phyloP scores from a whole-genome alignment of 2,113 vertebrate genomes.

The Takifugu flavidus region DNA sequence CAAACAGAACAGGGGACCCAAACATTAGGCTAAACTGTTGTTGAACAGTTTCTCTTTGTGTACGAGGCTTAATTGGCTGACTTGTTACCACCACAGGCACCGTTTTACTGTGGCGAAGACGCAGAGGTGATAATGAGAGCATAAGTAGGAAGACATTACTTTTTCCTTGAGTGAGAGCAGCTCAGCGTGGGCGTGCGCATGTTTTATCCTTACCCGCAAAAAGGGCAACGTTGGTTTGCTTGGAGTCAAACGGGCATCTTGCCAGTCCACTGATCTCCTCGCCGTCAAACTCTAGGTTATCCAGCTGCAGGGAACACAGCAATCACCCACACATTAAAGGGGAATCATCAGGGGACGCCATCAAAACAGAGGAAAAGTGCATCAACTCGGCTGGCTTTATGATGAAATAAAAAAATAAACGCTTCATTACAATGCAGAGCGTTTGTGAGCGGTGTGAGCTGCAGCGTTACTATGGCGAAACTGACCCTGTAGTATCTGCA shows the following conservation, averaged over 20 bases:
- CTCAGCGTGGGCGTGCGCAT: constrained; percentile 32
- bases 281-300: constrained; percentile 96
- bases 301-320: constrained; percentile 83
- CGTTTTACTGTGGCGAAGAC: constrained; percentile 51
- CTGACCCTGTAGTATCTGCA: constrained; percentile 97
- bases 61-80: constrained; percentile 51
- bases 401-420: background rate
- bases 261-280: constrained; percentile 98
- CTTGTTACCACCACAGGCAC: constrained; percentile 47
- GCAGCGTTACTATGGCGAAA: background rate
- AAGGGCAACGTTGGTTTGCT: constrained; percentile 98
- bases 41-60: constrained; percentile 25
- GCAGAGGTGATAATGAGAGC: constrained; percentile 60
- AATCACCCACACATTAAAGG: constrained; percentile 44
- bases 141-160: constrained; percentile 47
- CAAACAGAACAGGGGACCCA: constrained; percentile 19
- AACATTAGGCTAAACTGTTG: constrained; percentile 1
- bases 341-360: constrained; percentile 3
- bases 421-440: background rate
- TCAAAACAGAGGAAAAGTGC: constrained; percentile 6
- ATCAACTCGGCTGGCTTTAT: background rate
- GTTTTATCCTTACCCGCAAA: constrained; percentile 89
- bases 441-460: background rate
- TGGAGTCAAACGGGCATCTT: constrained; percentile 97
- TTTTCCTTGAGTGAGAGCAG: constrained; percentile 21